Conservation (phyloP, 2,797 vertebrate species). For the Epinephelus coioides region DNA sequence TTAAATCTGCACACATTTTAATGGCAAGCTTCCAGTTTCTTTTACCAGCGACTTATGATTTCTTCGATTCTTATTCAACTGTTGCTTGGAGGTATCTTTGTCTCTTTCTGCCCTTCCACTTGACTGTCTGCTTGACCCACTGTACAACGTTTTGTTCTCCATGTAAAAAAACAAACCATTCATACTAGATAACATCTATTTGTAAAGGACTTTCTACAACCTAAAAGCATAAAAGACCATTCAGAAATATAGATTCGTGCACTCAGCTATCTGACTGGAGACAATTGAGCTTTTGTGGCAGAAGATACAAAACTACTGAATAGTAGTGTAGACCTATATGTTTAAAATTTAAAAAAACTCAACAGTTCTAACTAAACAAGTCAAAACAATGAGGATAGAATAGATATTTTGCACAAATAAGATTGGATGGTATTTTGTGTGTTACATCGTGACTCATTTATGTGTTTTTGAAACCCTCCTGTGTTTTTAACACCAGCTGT, state of each 20-base stretch:
- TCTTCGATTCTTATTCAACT: background rate
- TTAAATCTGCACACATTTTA: background rate
- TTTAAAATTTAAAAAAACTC: background rate
- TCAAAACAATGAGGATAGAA: background rate
- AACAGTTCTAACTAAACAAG: background rate
- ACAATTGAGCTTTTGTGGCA: background rate
- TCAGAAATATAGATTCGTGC: background rate
- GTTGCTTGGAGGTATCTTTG: background rate
- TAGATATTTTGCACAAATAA: background rate
- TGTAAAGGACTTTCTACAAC: constrained; percentile 4
- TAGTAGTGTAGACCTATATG: background rate
- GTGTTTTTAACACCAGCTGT: constrained; percentile 43
- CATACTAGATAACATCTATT: constrained; percentile 2
- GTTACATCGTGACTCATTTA: constrained; percentile 15
- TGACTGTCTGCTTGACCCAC: background rate
- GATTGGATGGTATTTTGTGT: background rate
- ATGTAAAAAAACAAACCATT: background rate
- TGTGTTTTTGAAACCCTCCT: constrained; percentile 25
- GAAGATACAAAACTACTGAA: background rate
- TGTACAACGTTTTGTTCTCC: background rate
- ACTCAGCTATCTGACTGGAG: background rate
- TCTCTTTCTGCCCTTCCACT: background rate
- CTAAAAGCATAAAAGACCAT: background rate
- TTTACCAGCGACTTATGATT: background rate
- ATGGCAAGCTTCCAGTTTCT: background rate